Percentiles rank a stretch among this genome's conserved stretches.
These are phyloP conservation scores for Polypterus senegalus DNA, from an alignment of 2,113 vertebrate species.

Conservation along the genomic window DNA sequence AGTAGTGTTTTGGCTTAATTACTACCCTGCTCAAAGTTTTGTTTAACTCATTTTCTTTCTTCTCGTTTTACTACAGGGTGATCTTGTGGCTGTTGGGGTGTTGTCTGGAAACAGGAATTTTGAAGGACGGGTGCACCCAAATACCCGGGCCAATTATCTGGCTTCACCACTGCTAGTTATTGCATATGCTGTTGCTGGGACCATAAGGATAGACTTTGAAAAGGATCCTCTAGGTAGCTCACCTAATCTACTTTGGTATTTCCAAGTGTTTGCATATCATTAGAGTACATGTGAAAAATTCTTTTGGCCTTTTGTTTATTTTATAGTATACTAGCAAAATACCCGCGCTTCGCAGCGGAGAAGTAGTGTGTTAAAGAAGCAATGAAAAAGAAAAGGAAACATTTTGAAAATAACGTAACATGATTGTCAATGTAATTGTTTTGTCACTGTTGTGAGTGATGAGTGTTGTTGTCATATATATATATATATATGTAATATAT, in stretches of 20 bases:
- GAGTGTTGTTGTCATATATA: too few relatives aligned
- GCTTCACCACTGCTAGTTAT: slow-evolving; percentile 86
- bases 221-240: slow-evolving; percentile 76
- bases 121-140: slow-evolving; percentile 90
- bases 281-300: neutral
- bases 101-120: slow-evolving; percentile 95
- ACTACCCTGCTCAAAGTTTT: neutral
- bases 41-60: neutral
- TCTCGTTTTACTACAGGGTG: slow-evolving; percentile 49
- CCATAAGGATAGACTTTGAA: slow-evolving; percentile 77
- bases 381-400: too few relatives aligned
- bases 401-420: too few relatives aligned
- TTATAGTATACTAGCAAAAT: too few relatives aligned
- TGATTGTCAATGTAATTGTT: too few relatives aligned
- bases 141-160: slow-evolving; percentile 90
- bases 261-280: neutral
- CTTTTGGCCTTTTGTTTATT: too few relatives aligned
- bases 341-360: too few relatives aligned
- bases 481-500: too few relatives aligned
- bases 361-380: too few relatives aligned
- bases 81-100: slow-evolving; percentile 79
- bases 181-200: slow-evolving; percentile 88
- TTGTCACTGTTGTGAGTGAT: too few relatives aligned
- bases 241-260: neutral
- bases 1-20: neutral